Conservation (phyloP, 2,797 vertebrate species). For the Uromys caudimaculatus region DNA sequence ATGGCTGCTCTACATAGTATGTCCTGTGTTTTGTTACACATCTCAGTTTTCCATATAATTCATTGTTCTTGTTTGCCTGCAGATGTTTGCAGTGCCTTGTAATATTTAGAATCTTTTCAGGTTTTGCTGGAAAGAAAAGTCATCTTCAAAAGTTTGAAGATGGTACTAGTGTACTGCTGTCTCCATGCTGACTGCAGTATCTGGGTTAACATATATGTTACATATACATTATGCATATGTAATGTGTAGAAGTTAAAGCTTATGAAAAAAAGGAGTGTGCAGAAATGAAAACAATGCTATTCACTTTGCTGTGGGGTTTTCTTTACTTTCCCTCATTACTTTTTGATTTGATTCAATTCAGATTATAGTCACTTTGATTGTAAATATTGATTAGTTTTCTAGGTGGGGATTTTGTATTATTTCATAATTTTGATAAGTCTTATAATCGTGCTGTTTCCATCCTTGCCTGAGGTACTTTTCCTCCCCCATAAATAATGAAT, state of each 20-base stretch:
- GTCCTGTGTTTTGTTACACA: conserved; percentile 63
- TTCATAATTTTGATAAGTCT: conserved; percentile 76
- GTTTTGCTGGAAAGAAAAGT: conserved; percentile 84
- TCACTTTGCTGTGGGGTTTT: conserved; percentile 70
- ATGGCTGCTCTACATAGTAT: conserved; percentile 65
- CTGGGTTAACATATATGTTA: conserved; percentile 74
- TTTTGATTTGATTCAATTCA: conserved; percentile 72
- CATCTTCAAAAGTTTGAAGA: conserved; percentile 82
- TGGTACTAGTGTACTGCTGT: conserved; percentile 77
- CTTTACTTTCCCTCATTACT: conserved; percentile 65
- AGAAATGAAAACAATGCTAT: conserved; percentile 77
- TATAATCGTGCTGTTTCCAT: conserved; percentile 75
- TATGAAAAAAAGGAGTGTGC: conserved; percentile 69
- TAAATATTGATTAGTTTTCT: conserved; percentile 78
- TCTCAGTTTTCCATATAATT: conserved; percentile 70
- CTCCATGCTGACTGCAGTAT: conserved; percentile 75
- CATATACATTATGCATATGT: conserved; percentile 77
- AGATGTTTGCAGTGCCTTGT: conserved; percentile 88
- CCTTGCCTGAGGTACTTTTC: conserved; percentile 68
- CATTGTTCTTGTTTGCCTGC: conserved; percentile 81
- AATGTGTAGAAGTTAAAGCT: conserved; percentile 67
- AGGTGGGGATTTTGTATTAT: conserved; percentile 71
- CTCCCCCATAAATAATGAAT: conserved; percentile 61
- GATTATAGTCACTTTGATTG: conserved; percentile 72
- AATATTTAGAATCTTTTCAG: conserved; percentile 85